Conservation (phyloP, 2,113 vertebrate genomes). For the Mastomys coucha region DNA sequence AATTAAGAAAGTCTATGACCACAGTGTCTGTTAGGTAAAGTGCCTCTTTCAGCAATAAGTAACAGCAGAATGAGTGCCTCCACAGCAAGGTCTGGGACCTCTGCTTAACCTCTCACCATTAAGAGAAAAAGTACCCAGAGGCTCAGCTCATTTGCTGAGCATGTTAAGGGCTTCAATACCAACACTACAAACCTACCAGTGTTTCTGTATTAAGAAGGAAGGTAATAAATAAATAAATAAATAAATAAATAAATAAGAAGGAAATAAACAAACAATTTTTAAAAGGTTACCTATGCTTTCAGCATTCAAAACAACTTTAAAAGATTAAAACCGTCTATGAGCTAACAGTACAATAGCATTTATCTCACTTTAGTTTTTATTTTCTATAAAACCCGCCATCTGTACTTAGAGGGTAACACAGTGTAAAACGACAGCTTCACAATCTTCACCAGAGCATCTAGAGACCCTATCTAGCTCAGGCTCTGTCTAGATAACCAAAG, state of each 20-base stretch:
- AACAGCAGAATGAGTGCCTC: background rate
- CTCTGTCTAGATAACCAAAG: background rate
- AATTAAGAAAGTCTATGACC: background rate
- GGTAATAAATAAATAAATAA: background rate
- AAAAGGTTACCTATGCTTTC: conserved; percentile 1
- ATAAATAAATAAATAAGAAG: background rate
- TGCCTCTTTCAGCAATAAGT: background rate
- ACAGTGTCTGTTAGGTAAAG: background rate
- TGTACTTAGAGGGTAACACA: background rate
- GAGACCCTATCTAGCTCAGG: background rate
- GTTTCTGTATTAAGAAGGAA: background rate
- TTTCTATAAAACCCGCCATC: background rate
- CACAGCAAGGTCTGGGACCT: background rate
- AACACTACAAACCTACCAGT: conserved; percentile 13
- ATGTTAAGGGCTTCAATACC: background rate
- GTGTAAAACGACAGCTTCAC: background rate
- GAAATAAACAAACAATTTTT: background rate
- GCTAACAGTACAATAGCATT: background rate
- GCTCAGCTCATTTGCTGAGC: background rate
- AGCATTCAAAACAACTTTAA: conserved; percentile 18
- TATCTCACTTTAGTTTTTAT: background rate
- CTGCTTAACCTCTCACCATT: background rate
- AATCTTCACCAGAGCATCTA: background rate
- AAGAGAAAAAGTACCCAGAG: background rate
- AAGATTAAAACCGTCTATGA: conserved; percentile 2